Evolutionary conservation across 2,113 vertebrate genomes (phyloP).

Genomic region (Anarrhichthys ocellatus): DNA sequence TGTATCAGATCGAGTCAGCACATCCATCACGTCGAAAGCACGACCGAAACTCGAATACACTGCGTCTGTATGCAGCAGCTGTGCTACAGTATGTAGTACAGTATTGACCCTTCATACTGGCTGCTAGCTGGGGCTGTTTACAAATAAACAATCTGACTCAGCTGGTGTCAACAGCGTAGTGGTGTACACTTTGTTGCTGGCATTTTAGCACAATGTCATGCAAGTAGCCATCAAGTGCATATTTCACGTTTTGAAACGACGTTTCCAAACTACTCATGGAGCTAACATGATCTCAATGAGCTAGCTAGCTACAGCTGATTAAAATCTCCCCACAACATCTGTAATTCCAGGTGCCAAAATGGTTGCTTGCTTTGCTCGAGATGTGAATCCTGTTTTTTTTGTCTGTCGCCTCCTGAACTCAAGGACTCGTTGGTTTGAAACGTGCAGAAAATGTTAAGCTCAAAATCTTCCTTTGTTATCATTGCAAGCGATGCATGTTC

Average conservation of each 20-base stretch:
- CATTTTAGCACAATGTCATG: neutral
- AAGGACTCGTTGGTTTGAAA: neutral
- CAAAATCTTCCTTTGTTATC: neutral
- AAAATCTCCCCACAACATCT: neutral
- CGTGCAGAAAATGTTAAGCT: neutral
- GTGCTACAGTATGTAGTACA: neutral
- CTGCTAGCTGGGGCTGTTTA: neutral
- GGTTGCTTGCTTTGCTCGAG: neutral
- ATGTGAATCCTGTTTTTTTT: neutral
- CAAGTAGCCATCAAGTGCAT: neutral
- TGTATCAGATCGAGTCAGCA: conserved; percentile 1
- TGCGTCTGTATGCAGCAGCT: conserved; percentile 2
- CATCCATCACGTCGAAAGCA: conserved; percentile 13
- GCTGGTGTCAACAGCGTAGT: neutral
- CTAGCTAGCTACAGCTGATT: neutral
- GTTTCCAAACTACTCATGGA: neutral
- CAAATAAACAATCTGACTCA: neutral
- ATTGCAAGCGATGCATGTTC: neutral
- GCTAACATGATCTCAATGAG: neutral
- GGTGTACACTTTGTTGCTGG: neutral
- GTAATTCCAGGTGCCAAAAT: neutral
- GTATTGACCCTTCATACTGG: neutral
- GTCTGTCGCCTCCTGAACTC: neutral
- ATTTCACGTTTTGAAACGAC: neutral
- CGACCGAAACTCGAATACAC: neutral